Evolutionary conservation across 2,113 vertebrate genomes (phyloP).

Genomic region (Vulpes vulpes): DNA sequence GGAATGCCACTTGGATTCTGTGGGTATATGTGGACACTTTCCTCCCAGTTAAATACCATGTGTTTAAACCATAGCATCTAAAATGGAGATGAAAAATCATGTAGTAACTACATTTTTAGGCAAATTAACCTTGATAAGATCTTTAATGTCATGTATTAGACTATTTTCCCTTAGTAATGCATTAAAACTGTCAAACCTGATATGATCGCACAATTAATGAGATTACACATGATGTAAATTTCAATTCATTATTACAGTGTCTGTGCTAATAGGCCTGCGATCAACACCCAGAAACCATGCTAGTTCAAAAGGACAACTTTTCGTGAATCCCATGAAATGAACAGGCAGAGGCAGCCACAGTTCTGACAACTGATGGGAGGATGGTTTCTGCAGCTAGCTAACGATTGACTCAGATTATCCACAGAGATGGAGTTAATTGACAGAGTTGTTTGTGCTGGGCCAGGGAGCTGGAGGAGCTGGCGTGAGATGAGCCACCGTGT

Average conservation of each 20-base stretch:
- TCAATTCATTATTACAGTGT: slow-evolving; percentile 70
- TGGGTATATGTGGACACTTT: background rate
- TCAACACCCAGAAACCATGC: background rate
- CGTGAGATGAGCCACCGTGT: rapidly evolving
- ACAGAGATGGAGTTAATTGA: slow-evolving; percentile 24
- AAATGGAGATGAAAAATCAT: slow-evolving; percentile 60
- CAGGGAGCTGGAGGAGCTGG: background rate
- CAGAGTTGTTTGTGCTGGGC: background rate
- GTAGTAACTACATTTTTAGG: slow-evolving; percentile 64
- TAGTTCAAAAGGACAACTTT: slow-evolving; percentile 55
- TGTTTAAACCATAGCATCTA: slow-evolving; percentile 41
- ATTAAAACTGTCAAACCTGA: slow-evolving; percentile 77
- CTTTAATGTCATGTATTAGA: slow-evolving; percentile 71
- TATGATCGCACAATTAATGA: slow-evolving; percentile 78
- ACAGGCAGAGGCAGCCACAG: rapidly evolving
- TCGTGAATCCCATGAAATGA: rapidly evolving
- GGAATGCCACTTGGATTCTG: rapidly evolving
- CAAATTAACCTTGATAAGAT: slow-evolving; percentile 80
- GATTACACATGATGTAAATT: slow-evolving; percentile 78
- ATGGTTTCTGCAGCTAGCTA: background rate
- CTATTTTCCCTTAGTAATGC: slow-evolving; percentile 73
- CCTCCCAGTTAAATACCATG: background rate
- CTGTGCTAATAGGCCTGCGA: slow-evolving; percentile 30
- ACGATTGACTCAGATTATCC: background rate
- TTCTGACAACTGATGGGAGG: background rate